Base-by-base conservation (phyloP, 1,140 invertebrate genomes). In the Apis dorsata region DNA sequence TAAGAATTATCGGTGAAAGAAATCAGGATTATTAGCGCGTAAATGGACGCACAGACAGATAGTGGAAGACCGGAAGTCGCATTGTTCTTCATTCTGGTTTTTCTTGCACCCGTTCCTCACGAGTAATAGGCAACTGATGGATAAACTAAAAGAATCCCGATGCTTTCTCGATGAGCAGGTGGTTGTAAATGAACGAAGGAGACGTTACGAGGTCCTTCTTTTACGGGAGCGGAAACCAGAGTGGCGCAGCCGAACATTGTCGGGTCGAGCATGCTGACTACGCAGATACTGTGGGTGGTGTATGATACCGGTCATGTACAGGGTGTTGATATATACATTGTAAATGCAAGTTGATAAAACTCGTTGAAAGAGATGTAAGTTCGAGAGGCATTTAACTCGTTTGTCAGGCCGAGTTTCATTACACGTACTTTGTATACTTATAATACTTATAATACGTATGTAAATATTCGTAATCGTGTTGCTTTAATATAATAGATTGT, bases 171-270 rank as follows among this genome's bases (percentile, higher is more conserved):
- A 69, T 90, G 87, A 91, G 86, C 91, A 90, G 89, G 91, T 91
- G 89, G 84, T 92, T 92, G 86, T 90, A 87, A 92, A 88, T 92
- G 92, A 92, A 91, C 89, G 90, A 87, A 82, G 75, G 86, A 81
- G 62, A 85, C 75, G 89, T 81, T 68, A 88, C 84, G 89, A 89
- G 88, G 72, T 81, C 84, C 80, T 85, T 90, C 89, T 91, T 92
- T 91, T 89, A 88, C 89, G 84, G 80, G 83, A 87, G 73, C 81
- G 84, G 84, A 88, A 84, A 63, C 70, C 80, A 85, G 87, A 89
- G 83, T 89, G 90, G 91, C 90, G 91, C 91, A 92, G 90, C 88
- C 82, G 88, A 84, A 89, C 90, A 79, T 71, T 76, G 51, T 24
- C 57, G 44, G 28, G 62, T 71, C 49, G 74, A 78, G 77, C 81